Evolutionary conservation across 2,888 invertebrate species (phyloP).

Genomic region (Vanessa cardui): DNA sequence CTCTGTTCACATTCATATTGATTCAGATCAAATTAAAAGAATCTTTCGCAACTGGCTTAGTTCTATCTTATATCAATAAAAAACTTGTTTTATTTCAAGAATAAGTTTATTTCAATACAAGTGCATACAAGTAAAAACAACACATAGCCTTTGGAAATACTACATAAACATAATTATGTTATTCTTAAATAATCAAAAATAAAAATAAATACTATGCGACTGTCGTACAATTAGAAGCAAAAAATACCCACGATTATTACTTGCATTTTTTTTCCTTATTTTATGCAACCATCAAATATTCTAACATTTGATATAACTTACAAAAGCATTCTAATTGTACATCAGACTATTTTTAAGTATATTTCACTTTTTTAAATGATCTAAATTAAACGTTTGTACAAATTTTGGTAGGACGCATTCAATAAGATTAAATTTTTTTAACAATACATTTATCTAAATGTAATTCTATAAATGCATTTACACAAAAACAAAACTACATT

Average conservation of each 20-base stretch:
- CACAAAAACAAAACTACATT: slow-evolving; percentile 20
- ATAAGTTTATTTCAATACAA: slow-evolving; percentile 38
- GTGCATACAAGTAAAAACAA: slow-evolving; percentile 29
- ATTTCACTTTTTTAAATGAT: not conserved
- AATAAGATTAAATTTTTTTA: not conserved
- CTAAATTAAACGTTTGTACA: not conserved
- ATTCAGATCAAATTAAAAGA: no score
- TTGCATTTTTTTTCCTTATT: not conserved
- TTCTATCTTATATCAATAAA: slow-evolving; percentile 7
- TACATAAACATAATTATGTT: not conserved
- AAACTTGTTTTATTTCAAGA: slow-evolving; percentile 26
- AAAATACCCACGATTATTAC: slow-evolving; percentile 15
- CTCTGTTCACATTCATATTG: no score
- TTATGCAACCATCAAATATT: not conserved
- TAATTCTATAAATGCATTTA: slow-evolving; percentile 21
- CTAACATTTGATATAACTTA: no score
- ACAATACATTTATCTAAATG: not conserved
- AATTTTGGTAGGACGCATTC: not conserved
- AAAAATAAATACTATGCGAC: not conserved
- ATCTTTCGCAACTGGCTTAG: no score
- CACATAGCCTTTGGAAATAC: slow-evolving; percentile 17
- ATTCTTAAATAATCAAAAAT: not conserved
- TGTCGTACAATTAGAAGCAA: not conserved
- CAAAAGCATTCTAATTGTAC: no score
- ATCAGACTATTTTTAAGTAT: not conserved